Evolutionary conservation across 2,113 vertebrate genomes (phyloP), one percentile per base, ranked within the genome.

Genomic region (Lasiurus borealis): DNA sequence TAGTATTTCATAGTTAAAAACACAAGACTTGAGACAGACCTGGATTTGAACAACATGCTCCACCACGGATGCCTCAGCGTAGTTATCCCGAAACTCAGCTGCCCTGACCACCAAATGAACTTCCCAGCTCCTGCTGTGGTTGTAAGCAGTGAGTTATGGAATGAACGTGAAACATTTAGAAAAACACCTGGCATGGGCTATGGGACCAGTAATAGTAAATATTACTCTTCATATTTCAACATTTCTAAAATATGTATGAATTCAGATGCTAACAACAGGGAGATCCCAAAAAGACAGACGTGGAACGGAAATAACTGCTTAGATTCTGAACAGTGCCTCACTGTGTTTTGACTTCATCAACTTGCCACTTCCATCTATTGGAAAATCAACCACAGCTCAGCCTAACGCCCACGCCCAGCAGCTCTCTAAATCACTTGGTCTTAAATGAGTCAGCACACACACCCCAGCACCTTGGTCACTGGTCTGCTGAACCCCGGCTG

Each of bases 371-470:
- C 50, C 95, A 97, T 95, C 93, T 77, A 52, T 16, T 77, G 93
- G 92, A 98, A 97, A 97, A 97, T 62, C 73, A 97, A 81, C 87
- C 88, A 81, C 93, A 96, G 82, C 68, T 29, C 44, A 31, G 0
- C 36, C 94, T 73, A 92, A 93, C 96, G 89, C 83, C 72, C 15
- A 11, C 96, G 12, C 93, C 82, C 84, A 72, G 84, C 62, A 75
- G 73, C 83, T 85, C 91, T 52, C 88, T 72, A 78, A 44, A 96
- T 94, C 54, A 83, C 86, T 92, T 96, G 96, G 95, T 78, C 78
- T 96, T 95, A 95, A 97, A 97, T 98, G 98, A 98, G 96, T 98
- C 98, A 98, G 94, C 73, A 95, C 19, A 95, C 19, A 92, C 94
- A 88, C 88, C 89, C 93, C 96, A 80, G 92, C 66, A 88, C 25